These are phyloP conservation scores for Phrynocephalus versicolor DNA, from an alignment of 2,113 vertebrate species.

Conservation along the genomic window DNA sequence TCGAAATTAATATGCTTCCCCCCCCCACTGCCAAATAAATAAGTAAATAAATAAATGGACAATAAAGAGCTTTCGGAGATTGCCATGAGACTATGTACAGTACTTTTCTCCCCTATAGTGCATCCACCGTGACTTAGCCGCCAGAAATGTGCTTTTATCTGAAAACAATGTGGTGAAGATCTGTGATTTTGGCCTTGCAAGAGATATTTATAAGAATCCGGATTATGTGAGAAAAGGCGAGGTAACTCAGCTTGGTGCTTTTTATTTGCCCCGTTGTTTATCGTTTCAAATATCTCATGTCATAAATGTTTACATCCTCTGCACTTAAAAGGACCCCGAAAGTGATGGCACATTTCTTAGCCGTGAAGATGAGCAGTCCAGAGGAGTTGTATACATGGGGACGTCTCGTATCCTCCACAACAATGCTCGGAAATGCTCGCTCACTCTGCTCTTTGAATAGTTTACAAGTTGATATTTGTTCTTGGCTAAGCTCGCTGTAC, in stretches of 20 bases:
- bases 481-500: neutral
- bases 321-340: constrained; percentile 23
- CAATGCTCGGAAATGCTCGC: neutral
- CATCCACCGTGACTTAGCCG: constrained; percentile 94
- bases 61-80: constrained; percentile 55
- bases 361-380: constrained; percentile 31
- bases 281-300: constrained; percentile 43
- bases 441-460: constrained; percentile 8
- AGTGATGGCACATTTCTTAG: neutral
- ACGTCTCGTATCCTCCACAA: neutral
- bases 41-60: no score
- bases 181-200: constrained; percentile 93
- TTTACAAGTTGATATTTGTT: neutral
- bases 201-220: constrained; percentile 94
- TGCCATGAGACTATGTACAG: constrained; percentile 56
- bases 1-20: neutral
- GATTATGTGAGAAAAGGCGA: constrained; percentile 96
- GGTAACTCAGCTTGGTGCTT: constrained; percentile 78
- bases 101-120: constrained; percentile 79
- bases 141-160: constrained; percentile 91
- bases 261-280: constrained; percentile 47
- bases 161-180: constrained; percentile 97
- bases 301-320: constrained; percentile 28
- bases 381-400: neutral
- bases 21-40: no score